phyloP scores from a whole-genome alignment of 2,797 vertebrate species.

The Sciurus vulgaris region DNA sequence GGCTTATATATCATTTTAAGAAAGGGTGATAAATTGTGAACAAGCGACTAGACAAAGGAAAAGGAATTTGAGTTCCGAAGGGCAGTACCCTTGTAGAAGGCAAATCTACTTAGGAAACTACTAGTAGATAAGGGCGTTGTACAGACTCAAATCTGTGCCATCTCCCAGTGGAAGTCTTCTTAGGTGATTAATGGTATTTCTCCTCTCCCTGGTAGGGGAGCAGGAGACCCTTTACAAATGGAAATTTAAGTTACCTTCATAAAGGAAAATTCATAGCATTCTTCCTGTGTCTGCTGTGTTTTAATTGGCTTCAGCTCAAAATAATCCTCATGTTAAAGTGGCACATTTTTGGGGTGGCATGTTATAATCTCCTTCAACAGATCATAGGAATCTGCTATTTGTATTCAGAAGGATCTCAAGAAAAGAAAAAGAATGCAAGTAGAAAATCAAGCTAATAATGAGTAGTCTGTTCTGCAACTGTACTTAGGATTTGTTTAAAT shows the following conservation, averaged over 20 bases:
- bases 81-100: background rate
- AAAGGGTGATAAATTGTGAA: background rate
- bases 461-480: constrained; percentile 26
- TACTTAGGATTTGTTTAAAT: background rate
- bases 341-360: background rate
- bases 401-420: background rate
- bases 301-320: background rate
- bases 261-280: too few species aligned
- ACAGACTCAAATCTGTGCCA: background rate
- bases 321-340: background rate
- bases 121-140: background rate
- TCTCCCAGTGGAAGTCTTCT: background rate
- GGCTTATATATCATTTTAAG: background rate
- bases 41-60: background rate
- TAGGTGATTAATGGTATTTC: background rate
- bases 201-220: background rate
- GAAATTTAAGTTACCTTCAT: background rate
- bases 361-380: background rate
- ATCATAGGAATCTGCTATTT: background rate
- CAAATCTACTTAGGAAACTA: background rate
- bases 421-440: constrained; percentile 41
- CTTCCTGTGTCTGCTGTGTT: background rate
- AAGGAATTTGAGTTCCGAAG: background rate
- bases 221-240: background rate
- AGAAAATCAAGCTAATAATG: background rate